A percentile compares a stretch with the other conserved stretches of the same genome.
Conservation (phyloP, 2,113 vertebrate genomes). For the Zosterops lateralis region DNA sequence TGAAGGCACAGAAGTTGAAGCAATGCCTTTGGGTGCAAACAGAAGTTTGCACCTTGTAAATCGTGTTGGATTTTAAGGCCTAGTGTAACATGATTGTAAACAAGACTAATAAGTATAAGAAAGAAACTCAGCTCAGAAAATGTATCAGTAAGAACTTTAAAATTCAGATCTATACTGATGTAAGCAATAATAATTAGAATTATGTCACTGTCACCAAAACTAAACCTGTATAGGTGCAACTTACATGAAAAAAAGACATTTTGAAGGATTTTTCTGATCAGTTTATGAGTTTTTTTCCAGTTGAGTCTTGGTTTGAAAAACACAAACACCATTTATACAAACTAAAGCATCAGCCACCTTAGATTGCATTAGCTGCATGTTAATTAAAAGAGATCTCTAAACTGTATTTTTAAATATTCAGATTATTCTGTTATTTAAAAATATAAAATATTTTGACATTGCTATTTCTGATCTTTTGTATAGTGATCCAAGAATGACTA, state of each 20-base stretch:
- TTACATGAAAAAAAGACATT: neutral
- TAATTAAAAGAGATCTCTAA: neutral
- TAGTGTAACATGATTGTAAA: constrained; percentile 5
- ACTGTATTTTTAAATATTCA: neutral
- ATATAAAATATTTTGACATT: neutral
- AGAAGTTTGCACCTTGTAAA: neutral
- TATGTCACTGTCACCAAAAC: neutral
- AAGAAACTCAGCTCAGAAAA: neutral
- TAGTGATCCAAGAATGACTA: neutral
- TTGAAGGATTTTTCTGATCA: neutral
- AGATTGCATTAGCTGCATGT: neutral
- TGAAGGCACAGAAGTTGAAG: neutral
- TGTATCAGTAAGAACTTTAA: neutral
- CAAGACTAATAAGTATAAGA: neutral
- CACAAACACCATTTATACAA: neutral
- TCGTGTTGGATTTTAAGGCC: neutral
- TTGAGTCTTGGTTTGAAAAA: neutral
- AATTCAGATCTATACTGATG: neutral
- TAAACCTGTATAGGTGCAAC: neutral
- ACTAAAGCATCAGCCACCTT: neutral
- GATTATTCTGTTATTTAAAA: neutral
- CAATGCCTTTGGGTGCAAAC: neutral
- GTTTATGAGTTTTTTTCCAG: neutral
- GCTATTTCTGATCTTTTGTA: neutral
- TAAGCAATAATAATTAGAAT: neutral